Conservation (phyloP, 2,888 invertebrate genomes). For the Malthinus flaveolus region DNA sequence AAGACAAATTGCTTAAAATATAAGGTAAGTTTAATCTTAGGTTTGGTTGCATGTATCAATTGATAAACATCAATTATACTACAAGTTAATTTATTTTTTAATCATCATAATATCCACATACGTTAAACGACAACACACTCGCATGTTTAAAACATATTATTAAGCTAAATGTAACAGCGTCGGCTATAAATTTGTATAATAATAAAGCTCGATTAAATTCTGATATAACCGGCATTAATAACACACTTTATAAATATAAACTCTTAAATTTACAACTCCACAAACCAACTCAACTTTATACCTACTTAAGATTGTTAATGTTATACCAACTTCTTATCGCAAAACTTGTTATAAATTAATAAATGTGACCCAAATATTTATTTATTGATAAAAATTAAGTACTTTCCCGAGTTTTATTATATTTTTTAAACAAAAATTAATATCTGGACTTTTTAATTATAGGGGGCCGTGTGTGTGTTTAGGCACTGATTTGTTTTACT, state of each 20-base stretch:
- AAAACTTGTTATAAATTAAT: constrained; percentile 25
- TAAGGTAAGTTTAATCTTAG: constrained; percentile 2
- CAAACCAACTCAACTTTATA: constrained; percentile 23
- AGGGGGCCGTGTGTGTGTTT: too few relatives aligned
- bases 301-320: constrained; percentile 20
- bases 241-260: constrained; percentile 39
- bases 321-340: constrained; percentile 22
- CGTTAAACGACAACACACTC: constrained; percentile 41
- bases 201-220: constrained; percentile 39
- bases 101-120: constrained; percentile 48
- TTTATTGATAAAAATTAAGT: constrained; percentile 19
- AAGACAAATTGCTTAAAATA: constrained; percentile 7
- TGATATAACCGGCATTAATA: constrained; percentile 39
- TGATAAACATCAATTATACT: constrained; percentile 23
- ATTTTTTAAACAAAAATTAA: not conserved
- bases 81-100: constrained; percentile 49
- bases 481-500: too few relatives aligned
- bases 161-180: constrained; percentile 35
- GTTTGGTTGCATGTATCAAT: constrained; percentile 6
- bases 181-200: constrained; percentile 38
- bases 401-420: constrained; percentile 1
- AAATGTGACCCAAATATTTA: constrained; percentile 26
- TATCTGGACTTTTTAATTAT: too few relatives aligned
- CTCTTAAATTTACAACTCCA: constrained; percentile 31
- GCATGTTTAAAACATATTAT: constrained; percentile 42